Base-by-base conservation (phyloP, 2,888 invertebrate species). In the Apodemia mormo region DNA sequence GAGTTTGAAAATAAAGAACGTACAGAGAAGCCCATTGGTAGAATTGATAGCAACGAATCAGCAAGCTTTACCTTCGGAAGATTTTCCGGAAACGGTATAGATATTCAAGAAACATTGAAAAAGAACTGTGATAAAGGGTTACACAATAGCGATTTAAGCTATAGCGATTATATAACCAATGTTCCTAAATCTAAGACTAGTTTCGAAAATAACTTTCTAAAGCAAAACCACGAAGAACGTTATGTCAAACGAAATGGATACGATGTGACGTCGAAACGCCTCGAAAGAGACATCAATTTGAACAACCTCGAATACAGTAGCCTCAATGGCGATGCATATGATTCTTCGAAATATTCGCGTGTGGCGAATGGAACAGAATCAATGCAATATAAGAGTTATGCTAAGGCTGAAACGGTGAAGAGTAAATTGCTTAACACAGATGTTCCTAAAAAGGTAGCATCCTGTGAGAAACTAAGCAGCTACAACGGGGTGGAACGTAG, bases 171-270 rank as follows among this genome's bases (percentile, higher is more conserved):
- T 83, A 83, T 90, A 81, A 91, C 87, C 81, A 92, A 91, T 88
- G 93, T 93, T 92, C 92, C 93, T 92, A 93, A 92, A 88, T 89
- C 88, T 87, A 93, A 92, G 84, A 88, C 84, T 88, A 92, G 90
- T 86, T 92, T 92, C 81, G 93, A 93, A 85, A 92, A 87, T 81
- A 92, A 85, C 80, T 93, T 93, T 82, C 88, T 93, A 73, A 92
- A 92, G 82, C 92, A 91, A 78, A 91, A 82, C 80, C 86, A 87
- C 72, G 92, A 92, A 78, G 92, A 92, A 77, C 90, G 90, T 78
- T 88, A 88, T 77, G 86, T 76, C 76, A 93, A 92, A 87, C 89
- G 92, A 86, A 92, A 88, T 78, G 91, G 87, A 73, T 88, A 86
- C 82, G 93, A 92, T 77, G 80, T 80, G 75, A 75, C 87, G 75